Evolutionary conservation across 2,888 invertebrate genomes (phyloP).

Genomic region (Andrena marginata): DNA sequence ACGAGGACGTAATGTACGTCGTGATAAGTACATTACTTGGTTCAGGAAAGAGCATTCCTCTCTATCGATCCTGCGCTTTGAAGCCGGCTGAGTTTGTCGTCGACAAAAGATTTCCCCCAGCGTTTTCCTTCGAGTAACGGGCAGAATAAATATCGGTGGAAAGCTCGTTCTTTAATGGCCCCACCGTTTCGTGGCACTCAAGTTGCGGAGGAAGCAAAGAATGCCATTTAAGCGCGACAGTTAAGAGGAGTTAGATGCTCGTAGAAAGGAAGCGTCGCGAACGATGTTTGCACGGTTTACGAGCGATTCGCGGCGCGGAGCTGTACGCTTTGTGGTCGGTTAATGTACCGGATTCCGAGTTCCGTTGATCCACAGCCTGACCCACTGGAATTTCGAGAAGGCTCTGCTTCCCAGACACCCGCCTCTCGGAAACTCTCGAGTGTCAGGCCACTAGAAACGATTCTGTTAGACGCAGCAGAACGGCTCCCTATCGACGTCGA

Average conservation of each 20-base stretch:
- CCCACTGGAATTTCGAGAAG: constrained; percentile 60
- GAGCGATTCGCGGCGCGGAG: constrained; percentile 73
- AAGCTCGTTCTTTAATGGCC: constrained; percentile 67
- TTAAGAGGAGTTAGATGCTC: constrained; percentile 75
- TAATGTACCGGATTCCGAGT: constrained; percentile 76
- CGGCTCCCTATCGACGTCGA: constrained; percentile 20
- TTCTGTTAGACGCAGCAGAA: constrained; percentile 50
- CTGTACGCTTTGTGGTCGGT: constrained; percentile 74
- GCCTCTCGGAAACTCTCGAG: constrained; percentile 41
- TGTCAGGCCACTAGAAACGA: constrained; percentile 31
- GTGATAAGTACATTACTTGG: constrained; percentile 42
- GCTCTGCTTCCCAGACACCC: constrained; percentile 24
- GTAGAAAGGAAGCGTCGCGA: constrained; percentile 73
- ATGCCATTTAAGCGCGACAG: constrained; percentile 75
- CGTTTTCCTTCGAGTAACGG: constrained; percentile 32
- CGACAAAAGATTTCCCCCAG: constrained; percentile 41
- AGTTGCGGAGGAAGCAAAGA: constrained; percentile 69
- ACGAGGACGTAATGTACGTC: constrained; percentile 22
- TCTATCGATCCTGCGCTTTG: constrained; percentile 40
- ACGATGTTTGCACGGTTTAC: constrained; percentile 76
- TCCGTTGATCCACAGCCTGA: constrained; percentile 66
- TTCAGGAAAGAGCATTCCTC: constrained; percentile 26
- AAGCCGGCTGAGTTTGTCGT: constrained; percentile 15
- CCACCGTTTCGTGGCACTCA: constrained; percentile 59
- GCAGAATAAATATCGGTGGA: constrained; percentile 60